phyloP scores from a whole-genome alignment of 2,113 vertebrate species.

The Chlorodrepanis virens region DNA sequence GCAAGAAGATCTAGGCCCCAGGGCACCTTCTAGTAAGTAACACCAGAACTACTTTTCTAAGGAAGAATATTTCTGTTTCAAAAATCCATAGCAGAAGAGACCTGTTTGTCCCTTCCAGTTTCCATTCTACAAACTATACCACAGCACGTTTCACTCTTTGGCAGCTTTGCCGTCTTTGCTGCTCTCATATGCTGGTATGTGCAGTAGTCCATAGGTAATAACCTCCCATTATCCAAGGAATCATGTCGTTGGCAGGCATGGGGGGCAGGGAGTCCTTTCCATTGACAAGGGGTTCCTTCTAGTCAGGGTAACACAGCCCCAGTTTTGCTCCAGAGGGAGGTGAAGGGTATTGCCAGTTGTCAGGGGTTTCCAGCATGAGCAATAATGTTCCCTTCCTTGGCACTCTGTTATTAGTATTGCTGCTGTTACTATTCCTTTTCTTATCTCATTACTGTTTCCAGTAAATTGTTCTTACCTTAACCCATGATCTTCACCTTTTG shows the following conservation, averaged over 20 bases:
- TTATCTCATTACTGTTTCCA: not conserved
- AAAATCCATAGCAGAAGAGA: not conserved
- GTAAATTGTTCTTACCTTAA: not conserved
- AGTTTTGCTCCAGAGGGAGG: accelerated
- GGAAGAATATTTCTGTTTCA: not conserved
- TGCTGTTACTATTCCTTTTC: not conserved
- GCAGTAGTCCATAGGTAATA: not conserved
- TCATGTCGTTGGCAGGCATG: not conserved
- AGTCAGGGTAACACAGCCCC: accelerated
- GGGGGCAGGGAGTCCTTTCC: not conserved
- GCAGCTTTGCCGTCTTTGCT: not conserved
- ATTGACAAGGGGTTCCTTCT: not conserved
- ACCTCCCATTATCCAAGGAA: not conserved
- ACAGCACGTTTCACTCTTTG: not conserved
- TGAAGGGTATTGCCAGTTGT: not conserved
- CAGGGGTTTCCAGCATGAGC: accelerated
- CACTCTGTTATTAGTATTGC: not conserved
- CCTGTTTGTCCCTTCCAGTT: not conserved
- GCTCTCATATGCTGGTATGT: not conserved
- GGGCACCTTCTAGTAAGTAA: not conserved
- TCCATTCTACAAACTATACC: not conserved
- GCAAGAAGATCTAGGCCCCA: not conserved
- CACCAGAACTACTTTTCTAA: not conserved
- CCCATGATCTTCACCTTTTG: not conserved
- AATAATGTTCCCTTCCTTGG: not conserved